Evolutionary conservation across 1,140 invertebrate genomes (phyloP).

Genomic region (Cydia strobilella): DNA sequence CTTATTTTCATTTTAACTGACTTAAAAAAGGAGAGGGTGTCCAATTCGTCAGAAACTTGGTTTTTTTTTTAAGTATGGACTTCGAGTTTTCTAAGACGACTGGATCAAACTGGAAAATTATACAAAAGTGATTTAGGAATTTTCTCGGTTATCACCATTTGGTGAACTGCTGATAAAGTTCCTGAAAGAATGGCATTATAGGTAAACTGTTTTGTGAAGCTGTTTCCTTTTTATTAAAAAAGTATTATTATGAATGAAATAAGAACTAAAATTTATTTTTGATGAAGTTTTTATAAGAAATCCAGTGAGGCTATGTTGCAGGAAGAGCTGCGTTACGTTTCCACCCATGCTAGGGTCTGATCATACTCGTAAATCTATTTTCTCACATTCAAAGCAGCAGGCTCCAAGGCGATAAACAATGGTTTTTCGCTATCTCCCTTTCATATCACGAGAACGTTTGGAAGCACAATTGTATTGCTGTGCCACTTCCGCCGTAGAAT

Average conservation of each 20-base stretch:
- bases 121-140: too few relatives aligned
- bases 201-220: too few relatives aligned
- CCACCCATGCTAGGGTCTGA: not conserved
- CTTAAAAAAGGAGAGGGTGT: too few relatives aligned
- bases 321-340: not conserved
- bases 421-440: constrained; percentile 54
- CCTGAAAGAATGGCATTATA: too few relatives aligned
- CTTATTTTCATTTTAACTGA: too few relatives aligned
- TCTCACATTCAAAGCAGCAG: constrained; percentile 45
- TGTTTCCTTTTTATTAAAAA: too few relatives aligned
- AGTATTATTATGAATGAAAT: not conserved
- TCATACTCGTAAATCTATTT: constrained; percentile 36
- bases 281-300: not conserved
- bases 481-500: constrained; percentile 47
- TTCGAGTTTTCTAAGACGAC: too few relatives aligned
- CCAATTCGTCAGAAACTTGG: too few relatives aligned
- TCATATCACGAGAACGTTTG: constrained; percentile 55
- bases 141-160: too few relatives aligned
- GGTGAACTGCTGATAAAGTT: too few relatives aligned
- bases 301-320: not conserved
- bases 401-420: constrained; percentile 59
- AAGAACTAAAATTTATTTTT: not conserved
- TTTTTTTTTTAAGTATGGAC: too few relatives aligned
- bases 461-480: constrained; percentile 48
- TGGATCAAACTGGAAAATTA: too few relatives aligned